A percentile compares a stretch with the other conserved stretches of the same genome.
phyloP scores from a whole-genome alignment of 2,797 vertebrate genomes.

The Schizopygopsis pylzovi region DNA sequence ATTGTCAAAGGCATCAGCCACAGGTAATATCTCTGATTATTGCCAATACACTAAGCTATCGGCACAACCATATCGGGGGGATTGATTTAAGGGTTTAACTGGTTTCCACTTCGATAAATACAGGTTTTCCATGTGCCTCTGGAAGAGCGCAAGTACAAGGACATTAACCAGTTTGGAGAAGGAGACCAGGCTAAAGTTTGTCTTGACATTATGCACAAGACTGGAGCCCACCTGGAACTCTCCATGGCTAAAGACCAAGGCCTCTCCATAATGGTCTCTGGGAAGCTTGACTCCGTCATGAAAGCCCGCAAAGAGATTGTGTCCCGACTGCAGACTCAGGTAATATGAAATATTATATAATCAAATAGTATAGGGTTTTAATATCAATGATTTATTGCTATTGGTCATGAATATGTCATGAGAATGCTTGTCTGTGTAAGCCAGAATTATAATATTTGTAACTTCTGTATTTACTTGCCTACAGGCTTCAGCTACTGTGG shows the following conservation, averaged over 20 bases:
- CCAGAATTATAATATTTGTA: neutral
- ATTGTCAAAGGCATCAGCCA: neutral
- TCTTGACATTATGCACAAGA: constrained; percentile 99
- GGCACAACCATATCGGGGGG: neutral
- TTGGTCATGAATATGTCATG: neutral
- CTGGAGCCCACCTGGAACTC: constrained; percentile 96
- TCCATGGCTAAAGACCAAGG: constrained; percentile 99
- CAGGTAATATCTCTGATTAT: neutral
- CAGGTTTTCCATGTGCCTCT: constrained; percentile 99
- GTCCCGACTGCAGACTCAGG: constrained; percentile 98
- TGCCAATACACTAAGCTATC: neutral
- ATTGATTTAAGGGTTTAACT: neutral
- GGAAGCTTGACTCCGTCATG: constrained; percentile 98
- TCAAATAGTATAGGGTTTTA: neutral
- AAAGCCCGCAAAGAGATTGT: constrained; percentile 99
- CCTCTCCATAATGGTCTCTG: constrained; percentile 99
- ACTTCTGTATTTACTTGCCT: neutral
- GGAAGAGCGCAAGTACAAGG: constrained; percentile 99
- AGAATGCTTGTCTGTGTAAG: neutral
- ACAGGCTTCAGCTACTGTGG: constrained; percentile 95
- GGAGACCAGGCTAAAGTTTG: constrained; percentile 99
- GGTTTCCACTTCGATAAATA: constrained; percentile 22
- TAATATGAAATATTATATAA: constrained; percentile 59
- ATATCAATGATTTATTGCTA: neutral
- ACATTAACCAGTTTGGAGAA: constrained; percentile 99